Conservation (phyloP, 1,140 invertebrate genomes). For the Daktulosphaira vitifoliae region DNA sequence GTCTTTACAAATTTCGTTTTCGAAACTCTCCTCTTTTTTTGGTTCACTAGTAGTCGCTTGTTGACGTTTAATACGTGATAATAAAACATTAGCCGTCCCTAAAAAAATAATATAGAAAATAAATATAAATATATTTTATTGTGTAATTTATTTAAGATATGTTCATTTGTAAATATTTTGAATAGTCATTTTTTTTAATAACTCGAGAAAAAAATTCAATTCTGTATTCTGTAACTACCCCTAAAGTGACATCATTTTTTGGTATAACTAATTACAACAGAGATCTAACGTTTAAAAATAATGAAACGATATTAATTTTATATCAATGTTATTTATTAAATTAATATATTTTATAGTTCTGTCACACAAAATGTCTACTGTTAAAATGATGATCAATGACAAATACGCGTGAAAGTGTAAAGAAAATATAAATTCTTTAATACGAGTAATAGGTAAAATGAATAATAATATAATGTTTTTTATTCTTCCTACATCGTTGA, state of each 20-base stretch:
- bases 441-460: too few relatives aligned
- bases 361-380: too few relatives aligned
- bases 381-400: too few relatives aligned
- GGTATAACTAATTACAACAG: too few relatives aligned
- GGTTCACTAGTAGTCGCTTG: conserved; percentile 47
- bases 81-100: conserved; percentile 39
- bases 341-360: too few relatives aligned
- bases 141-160: background rate
- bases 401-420: too few relatives aligned
- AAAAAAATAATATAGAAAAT: background rate
- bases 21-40: conserved; percentile 77
- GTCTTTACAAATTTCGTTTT: conserved; percentile 82
- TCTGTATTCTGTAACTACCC: background rate
- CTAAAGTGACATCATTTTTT: background rate
- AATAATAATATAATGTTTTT: too few relatives aligned
- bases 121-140: background rate
- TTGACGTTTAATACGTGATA: conserved; percentile 49
- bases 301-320: too few relatives aligned
- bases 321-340: too few relatives aligned
- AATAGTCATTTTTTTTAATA: background rate
- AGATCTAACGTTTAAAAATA: too few relatives aligned
- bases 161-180: background rate
- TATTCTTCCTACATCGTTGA: too few relatives aligned
- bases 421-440: too few relatives aligned
- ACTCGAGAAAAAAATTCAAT: background rate